Evolutionary conservation across 2,113 vertebrate genomes (phyloP).

Genomic region (Electrona antarctica): DNA sequence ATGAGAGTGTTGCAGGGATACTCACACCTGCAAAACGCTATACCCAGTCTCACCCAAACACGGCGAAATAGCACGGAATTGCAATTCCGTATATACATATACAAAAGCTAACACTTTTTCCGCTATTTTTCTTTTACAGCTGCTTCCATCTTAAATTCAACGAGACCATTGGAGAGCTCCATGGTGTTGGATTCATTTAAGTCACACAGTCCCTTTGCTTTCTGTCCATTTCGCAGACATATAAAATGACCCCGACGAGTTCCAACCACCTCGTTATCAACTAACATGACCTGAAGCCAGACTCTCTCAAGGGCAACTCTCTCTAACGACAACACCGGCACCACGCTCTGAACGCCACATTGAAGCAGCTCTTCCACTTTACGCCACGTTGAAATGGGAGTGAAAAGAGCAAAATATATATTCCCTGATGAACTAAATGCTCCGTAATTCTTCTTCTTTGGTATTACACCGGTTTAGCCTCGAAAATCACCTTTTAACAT

Average conservation of each 20-base stretch:
- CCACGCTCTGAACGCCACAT: constrained; percentile 64
- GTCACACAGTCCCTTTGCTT: constrained; percentile 62
- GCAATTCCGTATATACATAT: too few species aligned
- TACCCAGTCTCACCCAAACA: too few species aligned
- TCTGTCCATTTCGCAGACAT: constrained; percentile 71
- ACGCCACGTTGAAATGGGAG: constrained; percentile 39
- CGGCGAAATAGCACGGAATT: too few species aligned
- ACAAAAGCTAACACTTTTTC: neutral
- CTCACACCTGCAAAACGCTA: neutral
- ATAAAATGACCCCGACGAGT: constrained; percentile 72
- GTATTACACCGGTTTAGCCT: too few species aligned
- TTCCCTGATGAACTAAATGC: constrained; percentile 54
- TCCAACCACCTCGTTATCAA: constrained; percentile 74
- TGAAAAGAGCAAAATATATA: constrained; percentile 32
- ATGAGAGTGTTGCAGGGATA: too few species aligned
- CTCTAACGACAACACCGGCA: constrained; percentile 60
- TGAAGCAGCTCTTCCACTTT: constrained; percentile 57
- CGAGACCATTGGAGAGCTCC: constrained; percentile 23
- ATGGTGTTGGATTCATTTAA: constrained; percentile 58
- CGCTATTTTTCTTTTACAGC: neutral
- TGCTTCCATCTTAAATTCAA: constrained; percentile 33
- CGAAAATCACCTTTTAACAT: too few species aligned
- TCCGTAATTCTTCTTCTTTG: too few species aligned
- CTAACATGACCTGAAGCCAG: constrained; percentile 72
- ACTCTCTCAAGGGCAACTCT: constrained; percentile 74